Conservation (phyloP, 35 echinoderm and acorn worm genomes). For the Acanthaster planci region DNA sequence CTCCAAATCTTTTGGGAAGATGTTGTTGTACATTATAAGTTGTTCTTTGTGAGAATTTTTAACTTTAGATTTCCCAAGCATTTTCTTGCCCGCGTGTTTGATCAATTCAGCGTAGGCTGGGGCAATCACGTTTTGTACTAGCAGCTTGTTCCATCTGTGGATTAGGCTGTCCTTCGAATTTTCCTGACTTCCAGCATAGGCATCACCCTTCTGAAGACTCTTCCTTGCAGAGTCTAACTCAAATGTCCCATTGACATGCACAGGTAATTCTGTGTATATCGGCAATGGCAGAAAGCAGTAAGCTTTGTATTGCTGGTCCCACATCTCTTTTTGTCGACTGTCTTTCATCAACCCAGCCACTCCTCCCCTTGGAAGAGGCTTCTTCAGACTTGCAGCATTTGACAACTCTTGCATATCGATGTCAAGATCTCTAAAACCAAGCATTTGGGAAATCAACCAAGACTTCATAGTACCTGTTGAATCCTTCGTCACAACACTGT, state of each 20-base stretch:
- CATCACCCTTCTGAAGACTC: constrained; percentile 25
- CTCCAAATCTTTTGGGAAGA: constrained; percentile 13
- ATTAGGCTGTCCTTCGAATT: neutral
- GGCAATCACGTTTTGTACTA: constrained; percentile 37
- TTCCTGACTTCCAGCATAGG: neutral
- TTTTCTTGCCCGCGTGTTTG: neutral
- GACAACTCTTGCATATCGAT: neutral
- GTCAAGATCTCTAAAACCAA: constrained; percentile 19
- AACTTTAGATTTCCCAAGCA: neutral
- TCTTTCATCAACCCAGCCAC: constrained; percentile 27
- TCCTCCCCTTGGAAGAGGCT: constrained; percentile 45
- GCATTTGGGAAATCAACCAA: constrained; percentile 48
- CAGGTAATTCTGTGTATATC: constrained; percentile 58
- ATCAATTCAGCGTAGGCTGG: constrained; percentile 47
- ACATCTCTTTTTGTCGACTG: neutral
- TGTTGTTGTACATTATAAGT: neutral
- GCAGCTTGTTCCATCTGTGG: constrained; percentile 51
- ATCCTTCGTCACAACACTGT: neutral
- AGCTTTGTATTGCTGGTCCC: constrained; percentile 21
- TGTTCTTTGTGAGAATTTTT: neutral
- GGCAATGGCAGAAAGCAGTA: constrained; percentile 68
- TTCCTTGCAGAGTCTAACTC: constrained; percentile 40
- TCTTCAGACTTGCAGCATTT: neutral
- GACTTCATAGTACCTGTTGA: neutral
- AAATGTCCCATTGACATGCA: constrained; percentile 70